Evolutionary conservation across 2,888 invertebrate genomes (phyloP).

Genomic region (Macaria notata): DNA sequence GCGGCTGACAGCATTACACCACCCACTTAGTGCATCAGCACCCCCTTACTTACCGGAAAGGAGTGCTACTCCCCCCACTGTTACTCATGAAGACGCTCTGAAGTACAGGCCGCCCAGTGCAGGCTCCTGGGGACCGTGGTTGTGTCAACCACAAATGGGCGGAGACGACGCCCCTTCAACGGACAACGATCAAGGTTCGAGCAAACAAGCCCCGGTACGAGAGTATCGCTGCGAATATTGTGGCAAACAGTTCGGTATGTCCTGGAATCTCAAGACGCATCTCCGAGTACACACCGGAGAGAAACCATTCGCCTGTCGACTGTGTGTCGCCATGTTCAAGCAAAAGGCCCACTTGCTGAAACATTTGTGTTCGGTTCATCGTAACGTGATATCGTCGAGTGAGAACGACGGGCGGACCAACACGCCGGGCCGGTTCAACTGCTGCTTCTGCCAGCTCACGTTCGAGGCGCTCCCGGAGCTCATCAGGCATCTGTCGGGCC

Average conservation of each 20-base stretch:
- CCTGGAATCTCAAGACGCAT: slow-evolving; percentile 95
- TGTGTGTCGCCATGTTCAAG: slow-evolving; percentile 96
- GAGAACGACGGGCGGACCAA: slow-evolving; percentile 86
- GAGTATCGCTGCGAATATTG: slow-evolving; percentile 95
- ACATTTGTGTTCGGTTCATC: slow-evolving; percentile 94
- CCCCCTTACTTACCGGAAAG: slow-evolving; percentile 86
- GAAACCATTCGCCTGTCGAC: slow-evolving; percentile 93
- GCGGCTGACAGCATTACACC: slow-evolving; percentile 69
- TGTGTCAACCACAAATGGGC: slow-evolving; percentile 85
- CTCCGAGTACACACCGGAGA: slow-evolving; percentile 94
- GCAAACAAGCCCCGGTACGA: slow-evolving; percentile 86
- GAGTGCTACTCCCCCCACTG: slow-evolving; percentile 83
- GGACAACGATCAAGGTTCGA: slow-evolving; percentile 79
- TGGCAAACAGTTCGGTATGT: slow-evolving; percentile 95
- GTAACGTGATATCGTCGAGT: slow-evolving; percentile 92
- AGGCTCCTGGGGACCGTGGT: slow-evolving; percentile 87
- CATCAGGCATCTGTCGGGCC: slow-evolving; percentile 92
- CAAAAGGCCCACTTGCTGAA: slow-evolving; percentile 94
- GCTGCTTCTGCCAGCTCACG: slow-evolving; percentile 93
- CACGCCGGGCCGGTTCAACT: slow-evolving; percentile 87
- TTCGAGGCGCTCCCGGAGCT: slow-evolving; percentile 94
- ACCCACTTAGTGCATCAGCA: slow-evolving; percentile 87
- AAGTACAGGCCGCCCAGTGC: slow-evolving; percentile 87
- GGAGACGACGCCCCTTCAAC: slow-evolving; percentile 71
- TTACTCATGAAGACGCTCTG: slow-evolving; percentile 80